Evolutionary conservation across 2,113 vertebrate species (phyloP).

Genomic region (Fregata magnificens): DNA sequence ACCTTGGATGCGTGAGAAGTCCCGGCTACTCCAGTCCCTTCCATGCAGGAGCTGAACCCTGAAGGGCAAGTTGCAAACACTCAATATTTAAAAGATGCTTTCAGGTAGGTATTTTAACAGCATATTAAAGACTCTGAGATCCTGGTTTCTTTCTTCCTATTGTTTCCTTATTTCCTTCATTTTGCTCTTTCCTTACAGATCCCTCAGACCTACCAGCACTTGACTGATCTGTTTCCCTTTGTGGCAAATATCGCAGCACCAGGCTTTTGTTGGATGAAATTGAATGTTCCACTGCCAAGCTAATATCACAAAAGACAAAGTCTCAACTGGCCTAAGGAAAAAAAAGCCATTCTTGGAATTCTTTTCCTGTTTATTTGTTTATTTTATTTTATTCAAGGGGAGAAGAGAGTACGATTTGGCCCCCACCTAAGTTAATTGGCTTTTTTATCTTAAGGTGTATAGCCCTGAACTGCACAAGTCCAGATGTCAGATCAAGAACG

Average conservation of each 20-base stretch:
- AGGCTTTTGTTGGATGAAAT: background rate
- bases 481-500: background rate
- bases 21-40: background rate
- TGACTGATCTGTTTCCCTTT: background rate
- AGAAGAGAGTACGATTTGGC: background rate
- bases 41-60: background rate
- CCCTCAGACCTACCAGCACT: background rate
- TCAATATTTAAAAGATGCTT: background rate
- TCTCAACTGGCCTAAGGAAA: background rate
- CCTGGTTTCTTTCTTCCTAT: background rate
- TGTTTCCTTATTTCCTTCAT: background rate
- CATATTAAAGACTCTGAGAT: background rate
- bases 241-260: background rate
- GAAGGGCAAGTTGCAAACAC: background rate
- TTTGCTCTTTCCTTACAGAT: background rate
- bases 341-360: background rate
- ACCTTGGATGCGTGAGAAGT: background rate
- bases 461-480: background rate
- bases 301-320: background rate
- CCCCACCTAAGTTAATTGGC: background rate
- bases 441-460: background rate
- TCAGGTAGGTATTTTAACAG: background rate
- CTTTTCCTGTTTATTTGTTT: conserved; percentile 6
- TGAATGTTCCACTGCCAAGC: background rate
- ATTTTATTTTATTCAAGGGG: background rate